phyloP scores from a whole-genome alignment of 2,113 vertebrate species.

The Marmota monax region DNA sequence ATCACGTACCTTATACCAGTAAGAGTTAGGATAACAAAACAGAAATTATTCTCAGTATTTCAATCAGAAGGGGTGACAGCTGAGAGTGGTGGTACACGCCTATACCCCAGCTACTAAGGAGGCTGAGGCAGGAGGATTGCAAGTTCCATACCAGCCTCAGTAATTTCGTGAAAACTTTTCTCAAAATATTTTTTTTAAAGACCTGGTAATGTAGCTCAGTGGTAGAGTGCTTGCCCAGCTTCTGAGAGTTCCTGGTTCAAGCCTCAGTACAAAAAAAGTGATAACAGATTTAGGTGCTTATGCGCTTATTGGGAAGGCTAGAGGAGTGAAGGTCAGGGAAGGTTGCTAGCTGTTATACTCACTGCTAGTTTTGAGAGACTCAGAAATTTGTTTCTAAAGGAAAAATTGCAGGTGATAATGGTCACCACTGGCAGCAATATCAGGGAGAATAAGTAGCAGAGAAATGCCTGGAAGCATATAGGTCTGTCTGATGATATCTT shows the following conservation, averaged over 20 bases:
- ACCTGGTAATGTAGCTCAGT: neutral
- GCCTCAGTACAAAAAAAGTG: neutral
- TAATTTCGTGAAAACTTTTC: neutral
- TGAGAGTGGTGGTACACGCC: neutral
- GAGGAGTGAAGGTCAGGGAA: neutral
- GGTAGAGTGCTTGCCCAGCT: neutral
- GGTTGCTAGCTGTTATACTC: neutral
- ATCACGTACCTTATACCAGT: neutral
- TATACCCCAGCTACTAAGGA: neutral
- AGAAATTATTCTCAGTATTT: conserved; percentile 9
- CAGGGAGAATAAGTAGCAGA: neutral
- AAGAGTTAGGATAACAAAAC: conserved; percentile 34
- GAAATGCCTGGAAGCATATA: neutral
- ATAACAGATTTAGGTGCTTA: neutral
- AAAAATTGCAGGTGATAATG: neutral
- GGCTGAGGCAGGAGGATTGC: neutral
- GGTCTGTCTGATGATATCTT: neutral
- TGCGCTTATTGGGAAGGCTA: neutral
- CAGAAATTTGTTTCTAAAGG: neutral
- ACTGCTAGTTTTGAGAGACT: conserved; percentile 38
- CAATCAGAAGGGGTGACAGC: neutral
- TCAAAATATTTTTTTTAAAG: neutral
- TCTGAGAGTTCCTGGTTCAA: neutral
- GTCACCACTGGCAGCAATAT: neutral
- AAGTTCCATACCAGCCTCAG: neutral